These are phyloP conservation scores for Passer montanus DNA, from an alignment of 2,113 vertebrate genomes.

Conservation along the genomic window DNA sequence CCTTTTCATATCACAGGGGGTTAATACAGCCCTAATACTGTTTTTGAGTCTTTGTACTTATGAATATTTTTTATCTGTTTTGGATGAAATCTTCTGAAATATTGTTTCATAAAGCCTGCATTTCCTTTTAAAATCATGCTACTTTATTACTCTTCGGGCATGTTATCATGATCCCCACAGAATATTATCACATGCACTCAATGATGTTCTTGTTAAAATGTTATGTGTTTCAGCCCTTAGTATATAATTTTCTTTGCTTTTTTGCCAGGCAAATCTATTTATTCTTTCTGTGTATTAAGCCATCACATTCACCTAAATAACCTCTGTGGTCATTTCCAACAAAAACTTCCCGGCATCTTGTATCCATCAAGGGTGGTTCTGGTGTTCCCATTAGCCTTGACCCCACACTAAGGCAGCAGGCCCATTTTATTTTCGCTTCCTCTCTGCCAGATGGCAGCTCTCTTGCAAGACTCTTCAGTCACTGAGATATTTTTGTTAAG, in stretches of 20 bases:
- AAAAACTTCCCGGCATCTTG: neutral
- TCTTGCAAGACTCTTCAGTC: neutral
- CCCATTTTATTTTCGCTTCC: neutral
- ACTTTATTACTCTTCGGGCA: conserved; percentile 27
- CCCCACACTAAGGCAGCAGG: neutral
- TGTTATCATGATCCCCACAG: conserved; percentile 21
- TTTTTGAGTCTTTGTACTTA: neutral
- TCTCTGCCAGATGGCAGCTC: neutral
- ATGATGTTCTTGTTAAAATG: conserved; percentile 45
- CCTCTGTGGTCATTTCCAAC: neutral
- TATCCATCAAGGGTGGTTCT: neutral
- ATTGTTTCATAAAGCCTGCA: conserved; percentile 6
- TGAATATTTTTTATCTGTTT: neutral
- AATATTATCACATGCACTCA: conserved; percentile 14
- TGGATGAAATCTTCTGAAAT: conserved; percentile 34
- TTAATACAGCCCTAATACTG: neutral
- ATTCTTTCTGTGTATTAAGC: neutral
- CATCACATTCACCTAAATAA: neutral
- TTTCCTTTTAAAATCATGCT: conserved; percentile 49
- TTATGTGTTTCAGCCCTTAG: neutral
- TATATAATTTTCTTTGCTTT: conserved; percentile 7
- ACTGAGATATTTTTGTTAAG: neutral
- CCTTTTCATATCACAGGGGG: neutral
- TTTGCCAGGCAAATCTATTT: conserved; percentile 14
- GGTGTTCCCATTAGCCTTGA: conserved; percentile 40